These are phyloP conservation scores for Corythornis madagascariensis DNA, from an alignment of 2,113 vertebrate species.

Conservation along the genomic window DNA sequence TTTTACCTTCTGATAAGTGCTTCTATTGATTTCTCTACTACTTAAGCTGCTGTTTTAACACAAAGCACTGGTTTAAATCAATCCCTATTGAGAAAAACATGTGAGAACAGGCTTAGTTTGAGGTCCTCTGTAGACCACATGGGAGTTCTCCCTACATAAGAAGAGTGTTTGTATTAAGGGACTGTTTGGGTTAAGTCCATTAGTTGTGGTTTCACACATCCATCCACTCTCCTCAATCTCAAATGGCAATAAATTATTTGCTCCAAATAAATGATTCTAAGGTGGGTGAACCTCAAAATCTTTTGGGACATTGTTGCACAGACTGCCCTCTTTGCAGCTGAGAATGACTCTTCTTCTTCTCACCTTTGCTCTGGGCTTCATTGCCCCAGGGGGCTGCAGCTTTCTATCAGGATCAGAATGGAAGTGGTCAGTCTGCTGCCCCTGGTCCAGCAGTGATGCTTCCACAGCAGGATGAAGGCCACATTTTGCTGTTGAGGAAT, in stretches of 20 bases:
- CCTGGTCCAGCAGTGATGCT: neutral
- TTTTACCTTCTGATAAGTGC: constrained; percentile 27
- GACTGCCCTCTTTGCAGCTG: neutral
- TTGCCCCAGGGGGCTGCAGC: neutral
- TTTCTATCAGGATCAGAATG: neutral
- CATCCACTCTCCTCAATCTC: neutral
- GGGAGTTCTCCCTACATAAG: neutral
- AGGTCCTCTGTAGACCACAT: neutral
- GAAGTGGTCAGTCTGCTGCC: neutral
- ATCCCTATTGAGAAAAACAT: neutral
- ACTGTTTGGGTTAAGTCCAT: neutral
- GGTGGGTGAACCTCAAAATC: neutral
- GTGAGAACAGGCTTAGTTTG: neutral
- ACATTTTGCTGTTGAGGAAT: neutral
- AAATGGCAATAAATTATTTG: neutral
- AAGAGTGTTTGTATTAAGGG: neutral
- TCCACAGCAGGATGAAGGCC: neutral
- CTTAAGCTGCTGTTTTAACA: neutral
- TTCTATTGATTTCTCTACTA: constrained; percentile 28
- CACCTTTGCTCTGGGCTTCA: neutral
- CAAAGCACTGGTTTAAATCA: constrained; percentile 2
- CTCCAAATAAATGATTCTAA: neutral
- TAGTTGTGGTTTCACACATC: neutral
- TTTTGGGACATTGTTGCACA: neutral
- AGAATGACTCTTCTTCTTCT: neutral